Base-by-base conservation (phyloP, 2,113 vertebrate species). In the Engystomops pustulosus region DNA sequence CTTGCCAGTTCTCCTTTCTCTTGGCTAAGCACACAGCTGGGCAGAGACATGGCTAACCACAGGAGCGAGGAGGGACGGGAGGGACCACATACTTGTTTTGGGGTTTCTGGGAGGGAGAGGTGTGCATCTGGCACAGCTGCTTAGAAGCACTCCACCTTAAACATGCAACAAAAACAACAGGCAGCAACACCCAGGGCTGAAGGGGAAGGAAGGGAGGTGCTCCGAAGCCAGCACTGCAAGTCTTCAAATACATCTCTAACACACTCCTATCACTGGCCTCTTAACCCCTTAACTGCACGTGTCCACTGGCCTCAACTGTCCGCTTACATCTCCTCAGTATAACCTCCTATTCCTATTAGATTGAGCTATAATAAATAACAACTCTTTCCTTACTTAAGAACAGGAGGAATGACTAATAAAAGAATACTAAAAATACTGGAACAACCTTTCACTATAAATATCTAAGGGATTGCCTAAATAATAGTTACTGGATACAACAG, bases 181-280 rank as follows among this genome's bases (percentile, higher is more conserved):
- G 45, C 84, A 77, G 60, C 9, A 51, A 60, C 60, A 41, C 53
- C 83, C 58, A 60, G 55, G 78, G 87, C 90, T 89, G 72, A 36
- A 85, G 88, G 91, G 92, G 87, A 89, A 92, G 92, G 93, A 92
- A 92, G 92, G 92, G 91, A 88, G 93, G 91, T 77, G 89, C 87
- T 86, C 87, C 60, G 44, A 84, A 84, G 30, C 69, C 58, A 65
- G 82, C 60, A 49, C 74, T 78, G 72, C 60, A 45, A 70, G 30
- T 44, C 74, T 84, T 84, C 82, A 67, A 77, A 76, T 84, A 55
- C 71, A 49, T 84, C 74, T 78, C 15, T 17, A 49, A 41, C 71
- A 78, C 25, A 78, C 75, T 71, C 62, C 38, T 77, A 85, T 85
- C 68, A 85, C 49, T 70, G 83, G 83, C 34, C 75, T 78, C 32